Percentiles rank a stretch among this genome's conserved stretches.
These are phyloP conservation scores for Luffia ferchaultella DNA, from an alignment of 2,888 invertebrate species.

Conservation along the genomic window DNA sequence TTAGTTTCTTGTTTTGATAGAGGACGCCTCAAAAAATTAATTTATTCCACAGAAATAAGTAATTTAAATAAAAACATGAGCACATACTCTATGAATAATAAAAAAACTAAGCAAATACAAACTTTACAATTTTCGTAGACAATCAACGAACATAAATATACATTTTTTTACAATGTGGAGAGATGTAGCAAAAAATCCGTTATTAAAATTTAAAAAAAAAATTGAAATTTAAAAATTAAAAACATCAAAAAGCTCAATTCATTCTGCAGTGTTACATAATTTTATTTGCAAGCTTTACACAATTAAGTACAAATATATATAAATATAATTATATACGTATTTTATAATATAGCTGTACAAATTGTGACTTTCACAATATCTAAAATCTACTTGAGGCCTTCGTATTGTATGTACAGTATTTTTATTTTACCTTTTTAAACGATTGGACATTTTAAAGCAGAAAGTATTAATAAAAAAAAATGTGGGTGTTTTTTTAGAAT, in stretches of 20 bases:
- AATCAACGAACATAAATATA: background rate
- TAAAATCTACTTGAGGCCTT: background rate
- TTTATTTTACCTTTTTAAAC: background rate
- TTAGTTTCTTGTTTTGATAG: background rate
- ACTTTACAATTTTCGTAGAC: background rate
- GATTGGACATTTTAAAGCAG: background rate
- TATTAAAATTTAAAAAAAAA: background rate
- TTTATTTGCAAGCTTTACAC: conserved; percentile 38
- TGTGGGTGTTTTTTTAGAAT: background rate
- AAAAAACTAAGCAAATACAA: background rate
- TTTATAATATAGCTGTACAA: conserved; percentile 28
- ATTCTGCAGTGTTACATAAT: conserved; percentile 46
- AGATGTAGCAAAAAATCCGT: background rate
- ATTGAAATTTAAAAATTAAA: conserved; percentile 9
- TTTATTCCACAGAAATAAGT: background rate
- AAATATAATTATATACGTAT: conserved; percentile 21
- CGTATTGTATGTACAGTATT: background rate
- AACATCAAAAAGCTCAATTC: conserved; percentile 23
- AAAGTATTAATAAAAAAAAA: background rate
- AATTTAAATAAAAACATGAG: background rate
- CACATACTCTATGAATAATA: background rate
- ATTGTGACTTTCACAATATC: conserved; percentile 33
- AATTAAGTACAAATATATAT: conserved; percentile 41
- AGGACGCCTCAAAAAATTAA: background rate
- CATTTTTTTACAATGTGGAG: background rate